These are phyloP conservation scores for Phocoena sinus DNA, from an alignment of 2,113 vertebrate species.

Conservation along the genomic window DNA sequence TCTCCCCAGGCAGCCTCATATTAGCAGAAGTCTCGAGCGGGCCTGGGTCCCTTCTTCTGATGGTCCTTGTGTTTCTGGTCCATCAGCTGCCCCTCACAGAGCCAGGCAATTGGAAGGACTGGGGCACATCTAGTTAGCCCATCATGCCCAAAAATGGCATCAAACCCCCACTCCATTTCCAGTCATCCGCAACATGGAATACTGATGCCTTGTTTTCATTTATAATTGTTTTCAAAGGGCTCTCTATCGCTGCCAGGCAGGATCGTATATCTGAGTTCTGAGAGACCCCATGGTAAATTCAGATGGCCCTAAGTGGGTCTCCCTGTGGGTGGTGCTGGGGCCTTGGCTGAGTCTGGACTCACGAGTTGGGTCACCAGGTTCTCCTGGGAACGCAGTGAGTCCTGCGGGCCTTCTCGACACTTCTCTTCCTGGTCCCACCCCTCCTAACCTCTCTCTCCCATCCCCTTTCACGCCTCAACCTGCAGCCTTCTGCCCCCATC, in stretches of 20 bases:
- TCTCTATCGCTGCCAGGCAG: no score
- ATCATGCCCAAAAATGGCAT: not conserved
- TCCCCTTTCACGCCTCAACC: not conserved
- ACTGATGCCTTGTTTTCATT: rapidly evolving
- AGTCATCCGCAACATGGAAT: not conserved
- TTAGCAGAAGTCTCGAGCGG: not conserved
- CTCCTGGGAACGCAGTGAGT: not conserved
- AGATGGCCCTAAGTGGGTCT: rapidly evolving
- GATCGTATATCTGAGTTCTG: not conserved
- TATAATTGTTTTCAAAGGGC: not conserved
- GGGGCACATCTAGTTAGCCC: not conserved
- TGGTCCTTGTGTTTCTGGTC: not conserved
- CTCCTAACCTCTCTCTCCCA: not conserved
- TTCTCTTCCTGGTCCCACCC: not conserved
- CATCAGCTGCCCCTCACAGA: not conserved
- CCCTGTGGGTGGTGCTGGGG: rapidly evolving
- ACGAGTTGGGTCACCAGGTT: not conserved
- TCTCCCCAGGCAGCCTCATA: not conserved
- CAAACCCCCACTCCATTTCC: not conserved
- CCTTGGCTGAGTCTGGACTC: not conserved
- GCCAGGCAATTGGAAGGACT: not conserved
- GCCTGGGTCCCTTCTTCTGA: not conserved
- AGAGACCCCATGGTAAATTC: not conserved
- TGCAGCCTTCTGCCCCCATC: not conserved
- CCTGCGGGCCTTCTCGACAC: no score